These are phyloP conservation scores for Caenorhabditis elegans DNA, from an alignment of 1,140 invertebrate species.

Conservation along the genomic window DNA sequence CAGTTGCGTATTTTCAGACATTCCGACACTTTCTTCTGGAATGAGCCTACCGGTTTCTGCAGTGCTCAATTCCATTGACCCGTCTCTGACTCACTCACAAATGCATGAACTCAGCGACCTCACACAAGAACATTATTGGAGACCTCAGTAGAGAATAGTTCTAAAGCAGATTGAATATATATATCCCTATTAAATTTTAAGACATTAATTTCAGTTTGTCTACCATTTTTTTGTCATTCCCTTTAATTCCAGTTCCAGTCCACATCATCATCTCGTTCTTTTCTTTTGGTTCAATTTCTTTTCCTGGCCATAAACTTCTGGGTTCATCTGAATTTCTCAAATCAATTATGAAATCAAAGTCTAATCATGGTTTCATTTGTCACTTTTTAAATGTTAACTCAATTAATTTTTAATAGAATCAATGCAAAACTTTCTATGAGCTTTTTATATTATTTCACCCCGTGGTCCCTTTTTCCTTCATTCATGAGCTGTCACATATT, in stretches of 20 bases:
- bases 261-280: conserved; percentile 1
- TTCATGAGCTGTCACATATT: neutral
- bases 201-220: neutral
- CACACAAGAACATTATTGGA: conserved; percentile 28
- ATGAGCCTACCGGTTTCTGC: conserved; percentile 25
- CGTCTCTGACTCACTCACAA: neutral
- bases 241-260: conserved; percentile 13
- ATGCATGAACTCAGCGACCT: conserved; percentile 38
- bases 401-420: neutral
- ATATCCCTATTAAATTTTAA: no score
- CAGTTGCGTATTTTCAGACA: neutral
- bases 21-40: neutral
- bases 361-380: neutral
- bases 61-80: conserved; percentile 39
- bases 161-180: no score
- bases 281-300: neutral
- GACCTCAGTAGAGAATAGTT: neutral
- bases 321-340: neutral
- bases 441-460: conserved; percentile 3
- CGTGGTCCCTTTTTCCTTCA: neutral
- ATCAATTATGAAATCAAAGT: neutral
- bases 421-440: neutral
- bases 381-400: no score
- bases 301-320: neutral
- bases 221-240: neutral